phyloP scores from a whole-genome alignment of 2,797 vertebrate genomes.

The Enoplosus armatus region DNA sequence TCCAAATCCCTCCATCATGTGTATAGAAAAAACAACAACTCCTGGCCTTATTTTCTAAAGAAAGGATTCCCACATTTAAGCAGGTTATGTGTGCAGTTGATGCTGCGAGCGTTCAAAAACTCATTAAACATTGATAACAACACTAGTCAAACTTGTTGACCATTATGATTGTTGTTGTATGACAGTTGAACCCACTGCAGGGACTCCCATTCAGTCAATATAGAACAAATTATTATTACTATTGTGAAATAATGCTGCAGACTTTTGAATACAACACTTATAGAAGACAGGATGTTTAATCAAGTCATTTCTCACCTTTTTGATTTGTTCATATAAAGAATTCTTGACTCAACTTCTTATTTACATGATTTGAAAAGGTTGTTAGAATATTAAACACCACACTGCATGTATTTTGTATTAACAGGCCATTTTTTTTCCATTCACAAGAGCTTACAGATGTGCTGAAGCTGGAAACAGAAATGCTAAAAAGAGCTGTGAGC shows the following conservation, averaged over 20 bases:
- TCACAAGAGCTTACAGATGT: constrained; percentile 10
- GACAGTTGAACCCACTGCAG: neutral
- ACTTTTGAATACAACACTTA: neutral
- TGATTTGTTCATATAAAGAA: neutral
- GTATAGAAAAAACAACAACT: too few relatives aligned
- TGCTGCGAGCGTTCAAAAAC: neutral
- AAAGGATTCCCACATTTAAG: neutral
- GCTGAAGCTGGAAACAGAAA: constrained; percentile 5
- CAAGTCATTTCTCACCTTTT: neutral
- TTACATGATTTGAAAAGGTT: neutral
- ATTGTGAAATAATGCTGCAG: too few relatives aligned
- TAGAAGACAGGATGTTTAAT: constrained; percentile 9
- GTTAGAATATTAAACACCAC: neutral
- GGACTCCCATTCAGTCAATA: neutral
- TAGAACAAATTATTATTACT: too few relatives aligned
- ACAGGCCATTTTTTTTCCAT: neutral
- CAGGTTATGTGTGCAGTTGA: constrained; percentile 1
- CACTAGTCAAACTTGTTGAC: neutral
- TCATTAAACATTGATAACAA: constrained; percentile 3
- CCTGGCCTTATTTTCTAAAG: neutral
- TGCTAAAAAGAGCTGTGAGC: neutral
- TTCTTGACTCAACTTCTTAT: neutral
- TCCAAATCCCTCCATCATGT: neutral
- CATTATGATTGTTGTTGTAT: neutral
- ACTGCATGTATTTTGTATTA: neutral